Evolutionary conservation across 35 echinoderm and acorn worm species (phyloP).

Genomic region (Lytechinus pictus): DNA sequence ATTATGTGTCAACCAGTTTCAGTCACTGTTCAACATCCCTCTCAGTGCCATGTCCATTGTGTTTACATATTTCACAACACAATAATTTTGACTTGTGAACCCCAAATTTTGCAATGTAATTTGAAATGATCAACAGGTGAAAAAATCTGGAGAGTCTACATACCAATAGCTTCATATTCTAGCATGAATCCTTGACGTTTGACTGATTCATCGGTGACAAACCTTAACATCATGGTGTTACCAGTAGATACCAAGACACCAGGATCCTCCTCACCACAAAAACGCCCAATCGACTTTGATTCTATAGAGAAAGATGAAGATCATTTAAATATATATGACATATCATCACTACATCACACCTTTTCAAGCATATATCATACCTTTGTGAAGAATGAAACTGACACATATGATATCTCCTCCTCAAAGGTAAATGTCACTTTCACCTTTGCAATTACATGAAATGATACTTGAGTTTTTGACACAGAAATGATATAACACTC

Average conservation of each 20-base stretch:
- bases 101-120: no score
- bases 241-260: constrained; percentile 64
- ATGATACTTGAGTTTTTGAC: no score
- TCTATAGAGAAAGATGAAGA: constrained; percentile 54
- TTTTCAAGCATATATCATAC: neutral
- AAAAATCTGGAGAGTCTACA: neutral
- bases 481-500: no score
- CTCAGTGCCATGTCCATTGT: no score
- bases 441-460: no score
- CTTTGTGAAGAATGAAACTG: neutral
- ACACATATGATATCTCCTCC: no score
- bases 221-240: constrained; percentile 81
- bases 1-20: no score
- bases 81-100: no score
- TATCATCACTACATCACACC: neutral
- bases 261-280: constrained; percentile 83
- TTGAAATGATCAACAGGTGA: no score
- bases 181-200: constrained; percentile 74
- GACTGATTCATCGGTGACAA: constrained; percentile 86
- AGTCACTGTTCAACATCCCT: no score
- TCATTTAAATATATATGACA: neutral
- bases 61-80: no score
- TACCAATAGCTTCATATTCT: constrained; percentile 80
- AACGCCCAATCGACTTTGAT: constrained; percentile 78
- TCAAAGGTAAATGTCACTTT: no score